These are phyloP conservation scores for Nomada ferruginata DNA, from an alignment of 2,888 invertebrate species.

Conservation along the genomic window DNA sequence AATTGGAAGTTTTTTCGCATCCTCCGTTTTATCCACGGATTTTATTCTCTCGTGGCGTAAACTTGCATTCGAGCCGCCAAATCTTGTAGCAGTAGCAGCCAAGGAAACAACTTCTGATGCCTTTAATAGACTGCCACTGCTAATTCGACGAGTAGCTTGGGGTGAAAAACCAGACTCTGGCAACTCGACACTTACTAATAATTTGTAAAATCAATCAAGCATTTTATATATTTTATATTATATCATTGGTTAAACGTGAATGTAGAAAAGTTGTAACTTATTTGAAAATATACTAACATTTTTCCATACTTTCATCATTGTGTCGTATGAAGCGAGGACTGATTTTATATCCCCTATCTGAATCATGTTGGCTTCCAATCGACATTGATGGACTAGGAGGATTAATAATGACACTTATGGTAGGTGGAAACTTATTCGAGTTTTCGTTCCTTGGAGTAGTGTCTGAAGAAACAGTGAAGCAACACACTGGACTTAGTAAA, in stretches of 20 bases:
- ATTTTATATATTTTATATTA: not conserved
- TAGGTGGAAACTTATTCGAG: slow-evolving; percentile 77
- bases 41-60: slow-evolving; percentile 82
- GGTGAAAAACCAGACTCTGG: slow-evolving; percentile 89
- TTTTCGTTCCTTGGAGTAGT: slow-evolving; percentile 71
- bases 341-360: slow-evolving; percentile 63
- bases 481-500: slow-evolving; percentile 75
- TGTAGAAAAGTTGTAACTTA: not conserved
- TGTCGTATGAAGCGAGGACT: slow-evolving; percentile 75
- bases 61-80: slow-evolving; percentile 82
- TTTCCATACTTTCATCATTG: slow-evolving; percentile 83
- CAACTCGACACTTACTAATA: slow-evolving; percentile 83
- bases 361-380: slow-evolving; percentile 77
- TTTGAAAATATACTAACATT: slow-evolving; percentile 75
- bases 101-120: slow-evolving; percentile 87
- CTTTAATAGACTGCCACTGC: slow-evolving; percentile 95
- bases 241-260: too few relatives aligned
- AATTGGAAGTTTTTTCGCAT: slow-evolving; percentile 90
- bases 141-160: slow-evolving; percentile 94
- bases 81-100: slow-evolving; percentile 87
- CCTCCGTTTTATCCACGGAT: slow-evolving; percentile 86
- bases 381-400: slow-evolving; percentile 83
- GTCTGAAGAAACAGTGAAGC: slow-evolving; percentile 76
- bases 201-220: slow-evolving; percentile 18
- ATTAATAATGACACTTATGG: slow-evolving; percentile 83